These are phyloP conservation scores for Cepphus grylle DNA, from an alignment of 2,113 vertebrate species.

Conservation along the genomic window DNA sequence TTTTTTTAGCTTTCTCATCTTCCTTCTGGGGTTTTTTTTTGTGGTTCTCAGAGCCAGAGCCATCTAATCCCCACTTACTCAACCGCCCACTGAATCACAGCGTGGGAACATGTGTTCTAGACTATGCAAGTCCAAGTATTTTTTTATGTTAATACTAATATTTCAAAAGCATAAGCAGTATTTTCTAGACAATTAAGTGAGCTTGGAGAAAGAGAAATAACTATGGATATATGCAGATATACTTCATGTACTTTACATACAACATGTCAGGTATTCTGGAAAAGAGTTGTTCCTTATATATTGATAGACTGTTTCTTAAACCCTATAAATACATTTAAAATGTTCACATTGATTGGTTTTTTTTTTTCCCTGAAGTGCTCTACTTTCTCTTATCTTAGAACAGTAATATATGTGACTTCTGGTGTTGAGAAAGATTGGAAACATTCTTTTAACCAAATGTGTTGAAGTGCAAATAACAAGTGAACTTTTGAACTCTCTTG, in stretches of 20 bases:
- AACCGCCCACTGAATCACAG: neutral
- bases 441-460: neutral
- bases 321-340: neutral
- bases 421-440: neutral
- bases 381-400: neutral
- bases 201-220: neutral
- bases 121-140: neutral
- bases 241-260: neutral
- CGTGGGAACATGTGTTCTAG: neutral
- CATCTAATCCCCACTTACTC: neutral
- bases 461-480: constrained; percentile 56
- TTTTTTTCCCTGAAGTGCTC: neutral
- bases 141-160: neutral
- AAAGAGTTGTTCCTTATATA: neutral
- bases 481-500: constrained; percentile 40
- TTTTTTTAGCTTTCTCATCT: neutral
- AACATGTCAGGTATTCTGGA: neutral
- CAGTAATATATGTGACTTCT: neutral
- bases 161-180: neutral
- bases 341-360: neutral
- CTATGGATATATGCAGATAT: neutral
- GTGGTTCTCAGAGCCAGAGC: neutral
- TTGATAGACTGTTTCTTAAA: neutral
- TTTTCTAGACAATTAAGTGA: neutral
- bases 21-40: neutral